Evolutionary conservation across 2,797 vertebrate species (phyloP).

Genomic region (Sarcoramphus papa): DNA sequence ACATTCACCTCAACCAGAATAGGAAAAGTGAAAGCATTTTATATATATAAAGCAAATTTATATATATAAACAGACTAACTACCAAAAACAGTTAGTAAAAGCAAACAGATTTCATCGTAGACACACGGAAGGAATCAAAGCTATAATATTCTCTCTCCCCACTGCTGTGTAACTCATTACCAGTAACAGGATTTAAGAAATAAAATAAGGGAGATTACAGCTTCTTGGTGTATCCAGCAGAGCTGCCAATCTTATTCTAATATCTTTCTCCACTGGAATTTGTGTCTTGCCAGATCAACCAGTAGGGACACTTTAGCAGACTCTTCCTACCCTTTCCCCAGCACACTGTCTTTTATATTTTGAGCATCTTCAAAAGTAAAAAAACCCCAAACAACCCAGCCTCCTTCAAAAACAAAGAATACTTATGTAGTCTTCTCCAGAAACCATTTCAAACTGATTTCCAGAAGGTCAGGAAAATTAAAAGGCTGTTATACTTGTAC

Average conservation of each 20-base stretch:
- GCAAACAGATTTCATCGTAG: conserved; percentile 50
- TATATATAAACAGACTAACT: conserved; percentile 75
- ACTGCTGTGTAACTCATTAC: conserved; percentile 1
- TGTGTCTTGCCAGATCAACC: conserved; percentile 38
- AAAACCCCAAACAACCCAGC: neutral
- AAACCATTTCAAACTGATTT: conserved; percentile 61
- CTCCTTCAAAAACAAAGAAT: conserved; percentile 47
- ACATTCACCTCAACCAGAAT: conserved; percentile 74
- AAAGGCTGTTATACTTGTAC: conserved; percentile 43
- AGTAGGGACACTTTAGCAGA: conserved; percentile 52
- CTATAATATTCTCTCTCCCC: conserved; percentile 3
- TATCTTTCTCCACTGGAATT: conserved; percentile 35
- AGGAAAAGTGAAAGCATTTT: conserved; percentile 73
- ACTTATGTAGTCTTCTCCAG: conserved; percentile 58
- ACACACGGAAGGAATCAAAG: conserved; percentile 37
- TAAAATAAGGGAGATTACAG: conserved; percentile 12
- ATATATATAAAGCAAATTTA: conserved; percentile 74
- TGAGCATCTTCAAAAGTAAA: conserved; percentile 60
- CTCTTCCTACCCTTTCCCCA: conserved; percentile 32
- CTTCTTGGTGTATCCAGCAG: conserved; percentile 22
- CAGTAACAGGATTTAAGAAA: conserved; percentile 11
- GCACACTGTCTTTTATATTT: conserved; percentile 48
- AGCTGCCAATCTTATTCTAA: conserved; percentile 45
- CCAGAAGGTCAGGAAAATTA: conserved; percentile 57
- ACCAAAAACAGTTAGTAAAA: conserved; percentile 68